These are phyloP conservation scores for Stomatorhinus walkeri DNA, from an alignment of 2,797 vertebrate genomes.

Conservation along the genomic window DNA sequence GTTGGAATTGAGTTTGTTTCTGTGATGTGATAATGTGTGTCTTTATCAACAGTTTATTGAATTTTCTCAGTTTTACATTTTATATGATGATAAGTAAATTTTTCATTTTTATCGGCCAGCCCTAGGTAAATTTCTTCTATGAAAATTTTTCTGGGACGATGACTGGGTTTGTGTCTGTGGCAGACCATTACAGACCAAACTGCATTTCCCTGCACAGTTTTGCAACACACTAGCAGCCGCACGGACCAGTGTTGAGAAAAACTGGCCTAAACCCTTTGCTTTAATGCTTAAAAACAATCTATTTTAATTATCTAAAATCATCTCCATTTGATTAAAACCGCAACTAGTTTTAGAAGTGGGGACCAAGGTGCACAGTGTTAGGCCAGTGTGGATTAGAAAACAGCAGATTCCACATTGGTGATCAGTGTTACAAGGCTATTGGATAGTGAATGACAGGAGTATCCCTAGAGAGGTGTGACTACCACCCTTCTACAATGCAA, in stretches of 20 bases:
- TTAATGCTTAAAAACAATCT: not conserved
- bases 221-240: not conserved
- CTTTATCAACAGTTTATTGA: not conserved
- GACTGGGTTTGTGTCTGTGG: not conserved
- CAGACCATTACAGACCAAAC: not conserved
- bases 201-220: not conserved
- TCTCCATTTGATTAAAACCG: not conserved
- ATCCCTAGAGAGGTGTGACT: not conserved
- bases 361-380: not conserved
- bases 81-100: not conserved
- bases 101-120: not conserved
- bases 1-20: not conserved
- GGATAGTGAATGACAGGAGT: constrained; percentile 5
- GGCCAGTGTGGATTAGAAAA: no score
- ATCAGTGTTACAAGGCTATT: not conserved
- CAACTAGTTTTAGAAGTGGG: not conserved
- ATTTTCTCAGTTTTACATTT: not conserved
- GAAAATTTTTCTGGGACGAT: not conserved
- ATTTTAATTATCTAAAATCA: not conserved
- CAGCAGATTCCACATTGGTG: not conserved
- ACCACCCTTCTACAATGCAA: not conserved
- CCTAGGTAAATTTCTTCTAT: not conserved
- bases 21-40: not conserved
- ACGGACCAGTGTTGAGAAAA: not conserved
- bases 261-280: not conserved